These are phyloP conservation scores for Lycaon pictus DNA, from an alignment of 2,113 vertebrate genomes.

Conservation along the genomic window DNA sequence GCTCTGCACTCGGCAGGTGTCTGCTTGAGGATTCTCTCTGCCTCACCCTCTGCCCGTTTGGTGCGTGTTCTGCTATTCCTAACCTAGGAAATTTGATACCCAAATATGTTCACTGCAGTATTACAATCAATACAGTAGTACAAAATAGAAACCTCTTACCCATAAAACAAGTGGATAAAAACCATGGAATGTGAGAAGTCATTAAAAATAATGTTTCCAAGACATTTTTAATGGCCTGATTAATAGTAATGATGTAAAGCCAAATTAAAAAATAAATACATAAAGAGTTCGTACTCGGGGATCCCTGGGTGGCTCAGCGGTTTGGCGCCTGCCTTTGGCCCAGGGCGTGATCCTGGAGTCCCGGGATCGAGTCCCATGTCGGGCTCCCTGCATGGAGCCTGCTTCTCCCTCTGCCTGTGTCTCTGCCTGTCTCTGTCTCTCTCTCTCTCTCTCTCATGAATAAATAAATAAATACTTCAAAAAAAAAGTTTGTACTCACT, in stretches of 20 bases:
- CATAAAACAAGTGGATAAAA: not conserved
- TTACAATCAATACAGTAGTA: not conserved
- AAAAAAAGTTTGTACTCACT: not conserved
- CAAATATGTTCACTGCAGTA: not conserved
- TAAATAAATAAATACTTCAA: no score
- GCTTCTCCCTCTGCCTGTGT: no score
- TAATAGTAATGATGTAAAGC: not conserved
- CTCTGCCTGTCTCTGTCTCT: no score
- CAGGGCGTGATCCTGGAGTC: no score
- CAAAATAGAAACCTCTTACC: not conserved
- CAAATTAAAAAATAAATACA: not conserved
- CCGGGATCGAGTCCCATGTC: no score
- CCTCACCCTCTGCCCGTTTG: not conserved
- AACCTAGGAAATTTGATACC: not conserved
- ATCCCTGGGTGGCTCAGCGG: no score
- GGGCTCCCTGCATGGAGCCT: no score
- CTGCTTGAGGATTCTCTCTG: not conserved
- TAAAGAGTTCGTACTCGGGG: not conserved
- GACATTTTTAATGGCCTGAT: not conserved
- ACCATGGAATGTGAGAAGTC: not conserved
- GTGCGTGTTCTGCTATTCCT: not conserved
- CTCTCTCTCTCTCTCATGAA: no score
- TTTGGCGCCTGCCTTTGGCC: no score
- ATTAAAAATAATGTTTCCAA: not conserved
- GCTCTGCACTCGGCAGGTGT: not conserved